phyloP scores from a whole-genome alignment of 2,113 vertebrate species.

The Coptodon rendalli region DNA sequence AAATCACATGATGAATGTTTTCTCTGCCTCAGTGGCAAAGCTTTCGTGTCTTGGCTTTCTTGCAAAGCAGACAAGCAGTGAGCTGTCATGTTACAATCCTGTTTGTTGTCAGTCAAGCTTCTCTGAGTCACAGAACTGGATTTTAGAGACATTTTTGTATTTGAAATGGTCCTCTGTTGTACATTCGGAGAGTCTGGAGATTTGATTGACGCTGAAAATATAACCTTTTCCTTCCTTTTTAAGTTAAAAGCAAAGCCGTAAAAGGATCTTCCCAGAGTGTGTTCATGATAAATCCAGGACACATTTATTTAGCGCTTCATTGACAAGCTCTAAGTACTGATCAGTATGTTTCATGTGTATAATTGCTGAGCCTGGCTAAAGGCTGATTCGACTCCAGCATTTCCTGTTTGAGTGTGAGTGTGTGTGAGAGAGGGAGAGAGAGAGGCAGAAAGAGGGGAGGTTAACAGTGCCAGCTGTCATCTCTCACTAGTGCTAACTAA shows the following conservation, averaged over 20 bases:
- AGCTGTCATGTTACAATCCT: neutral
- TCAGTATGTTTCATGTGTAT: neutral
- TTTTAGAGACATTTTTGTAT: neutral
- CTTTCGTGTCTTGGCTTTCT: neutral
- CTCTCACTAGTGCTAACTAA: slow-evolving; percentile 60
- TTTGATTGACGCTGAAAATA: neutral
- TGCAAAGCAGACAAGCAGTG: neutral
- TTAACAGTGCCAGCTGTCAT: slow-evolving; percentile 60
- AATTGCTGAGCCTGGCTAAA: neutral
- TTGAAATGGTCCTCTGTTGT: neutral
- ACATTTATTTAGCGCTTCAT: neutral
- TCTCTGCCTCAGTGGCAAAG: slow-evolving; percentile 6
- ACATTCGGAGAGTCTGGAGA: neutral
- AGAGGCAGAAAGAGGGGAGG: neutral
- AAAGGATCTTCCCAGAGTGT: neutral
- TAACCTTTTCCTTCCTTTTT: neutral
- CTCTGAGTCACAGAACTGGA: neutral
- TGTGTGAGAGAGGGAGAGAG: neutral
- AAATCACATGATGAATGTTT: slow-evolving; percentile 17
- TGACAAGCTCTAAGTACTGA: neutral
- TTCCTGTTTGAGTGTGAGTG: neutral
- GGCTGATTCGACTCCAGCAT: neutral
- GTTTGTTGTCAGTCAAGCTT: neutral
- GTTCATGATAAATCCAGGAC: neutral
- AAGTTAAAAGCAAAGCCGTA: neutral